These are phyloP conservation scores for Psilopogon haemacephalus DNA, from an alignment of 2,113 vertebrate genomes.

Conservation along the genomic window DNA sequence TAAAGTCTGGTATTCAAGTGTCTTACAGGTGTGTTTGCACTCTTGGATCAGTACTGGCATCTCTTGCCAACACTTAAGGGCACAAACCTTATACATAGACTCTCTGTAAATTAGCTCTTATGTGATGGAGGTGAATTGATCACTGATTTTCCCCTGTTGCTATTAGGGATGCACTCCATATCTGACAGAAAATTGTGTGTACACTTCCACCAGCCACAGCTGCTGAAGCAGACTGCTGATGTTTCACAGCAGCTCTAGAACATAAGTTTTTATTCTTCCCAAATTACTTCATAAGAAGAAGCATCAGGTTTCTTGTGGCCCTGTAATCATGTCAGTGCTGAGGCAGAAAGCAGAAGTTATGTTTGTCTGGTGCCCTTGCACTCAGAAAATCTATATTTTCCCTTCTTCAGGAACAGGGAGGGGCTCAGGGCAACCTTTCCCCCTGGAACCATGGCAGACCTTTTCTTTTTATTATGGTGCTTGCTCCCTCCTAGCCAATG, in stretches of 20 bases:
- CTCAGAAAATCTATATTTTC: not conserved
- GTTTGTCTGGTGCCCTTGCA: not conserved
- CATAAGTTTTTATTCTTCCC: conserved; percentile 7
- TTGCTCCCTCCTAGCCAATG: not conserved
- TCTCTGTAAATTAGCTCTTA: not conserved
- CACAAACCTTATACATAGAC: not conserved
- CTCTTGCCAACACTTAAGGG: not conserved
- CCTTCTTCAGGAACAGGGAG: not conserved
- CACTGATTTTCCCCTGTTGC: not conserved
- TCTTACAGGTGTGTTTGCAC: not conserved
- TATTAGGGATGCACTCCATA: not conserved
- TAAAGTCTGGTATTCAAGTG: not conserved
- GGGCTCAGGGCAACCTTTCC: not conserved
- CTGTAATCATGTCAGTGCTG: not conserved
- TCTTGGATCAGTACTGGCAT: not conserved
- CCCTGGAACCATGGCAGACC: not conserved
- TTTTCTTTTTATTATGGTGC: not conserved
- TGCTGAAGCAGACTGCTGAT: not conserved
- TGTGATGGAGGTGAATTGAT: not conserved
- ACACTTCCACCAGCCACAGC: not conserved
- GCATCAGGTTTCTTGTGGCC: not conserved
- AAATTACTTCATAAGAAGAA: not conserved
- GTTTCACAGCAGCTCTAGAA: not conserved
- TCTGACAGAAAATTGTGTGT: not conserved
- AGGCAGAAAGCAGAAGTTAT: not conserved